Base-by-base conservation (phyloP, 2,113 vertebrate genomes). In the Eubucco bourcierii region DNA sequence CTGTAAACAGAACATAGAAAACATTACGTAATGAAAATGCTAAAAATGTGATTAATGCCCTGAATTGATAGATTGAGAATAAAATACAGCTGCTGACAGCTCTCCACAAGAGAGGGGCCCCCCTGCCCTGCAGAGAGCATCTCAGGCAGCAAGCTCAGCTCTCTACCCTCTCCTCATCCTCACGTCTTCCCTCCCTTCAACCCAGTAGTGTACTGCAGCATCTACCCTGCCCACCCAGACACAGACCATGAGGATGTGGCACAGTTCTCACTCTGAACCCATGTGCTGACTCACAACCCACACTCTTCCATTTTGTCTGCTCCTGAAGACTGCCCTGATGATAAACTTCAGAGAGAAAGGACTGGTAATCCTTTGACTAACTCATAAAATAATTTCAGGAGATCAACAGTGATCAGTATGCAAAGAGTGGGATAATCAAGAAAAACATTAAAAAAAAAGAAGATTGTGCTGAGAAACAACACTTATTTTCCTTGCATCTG, bases 121-220 rank as follows among this genome's bases (percentile, higher is more conserved):
- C 23, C 34, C 13, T 46, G 52, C 13, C 41, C 29, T 44, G 27
- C 31, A 37, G 80, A 47, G 28, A 25, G 3, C 25, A 6, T 4
- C 0, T 0, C 2, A 33, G 39, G 27, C 46, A 33, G 28, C 2
- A 0, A 55, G 39, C 11, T 21, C 41, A 25, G 13, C 31, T 56
- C n/a, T 53, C 7, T 7, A 15, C 19, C 12, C 10, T 16, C 39
- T 44, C 31, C 34, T 55, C 39, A 29, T 8, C 47, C 28, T 50
- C 73, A 1, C 0, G 0, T 6, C 46, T 23, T 18, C 24, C 3
- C 20, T 68, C 25, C 50, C 31, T 21, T 27, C 39, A 37, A 41
- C 58, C 46, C 50, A 50, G 14, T 13, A 25, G 14, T 2, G 0
- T 15, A 15, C 10, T 7, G 4, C 1, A 14, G 12, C 25, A 18